Conservation (phyloP, 2,797 vertebrate genomes). For the Anguilla pacifica region DNA sequence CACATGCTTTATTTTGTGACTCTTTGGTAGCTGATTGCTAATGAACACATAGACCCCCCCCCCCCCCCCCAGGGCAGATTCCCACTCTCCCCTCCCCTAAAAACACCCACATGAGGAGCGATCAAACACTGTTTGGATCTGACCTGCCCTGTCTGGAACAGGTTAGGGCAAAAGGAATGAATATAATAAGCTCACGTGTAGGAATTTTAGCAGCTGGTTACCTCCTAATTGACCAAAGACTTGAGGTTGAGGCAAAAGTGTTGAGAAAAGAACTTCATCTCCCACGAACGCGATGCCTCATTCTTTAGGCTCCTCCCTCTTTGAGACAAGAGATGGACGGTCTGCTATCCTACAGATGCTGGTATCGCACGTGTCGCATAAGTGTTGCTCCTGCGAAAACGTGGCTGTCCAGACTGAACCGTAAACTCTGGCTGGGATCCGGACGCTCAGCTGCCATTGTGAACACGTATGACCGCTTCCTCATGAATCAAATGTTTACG, state of each 20-base stretch:
- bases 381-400: neutral
- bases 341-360: neutral
- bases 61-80: neutral
- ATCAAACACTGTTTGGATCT: neutral
- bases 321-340: neutral
- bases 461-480: neutral
- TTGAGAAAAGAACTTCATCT: neutral
- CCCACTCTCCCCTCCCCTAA: neutral
- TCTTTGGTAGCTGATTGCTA: neutral
- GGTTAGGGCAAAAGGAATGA: slow-evolving; percentile 19
- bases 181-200: neutral
- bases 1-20: neutral
- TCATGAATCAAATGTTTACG: neutral
- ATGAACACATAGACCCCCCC: neutral
- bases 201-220: neutral
- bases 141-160: slow-evolving; percentile 41
- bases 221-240: neutral
- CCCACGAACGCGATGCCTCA: slow-evolving; percentile 1
- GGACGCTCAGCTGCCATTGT: slow-evolving; percentile 24
- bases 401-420: neutral
- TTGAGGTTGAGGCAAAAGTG: slow-evolving; percentile 13
- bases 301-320: neutral
- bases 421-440: neutral
- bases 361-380: neutral
- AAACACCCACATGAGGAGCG: neutral